These are phyloP conservation scores for Numenius arquata DNA, from an alignment of 2,113 vertebrate genomes.

Conservation along the genomic window DNA sequence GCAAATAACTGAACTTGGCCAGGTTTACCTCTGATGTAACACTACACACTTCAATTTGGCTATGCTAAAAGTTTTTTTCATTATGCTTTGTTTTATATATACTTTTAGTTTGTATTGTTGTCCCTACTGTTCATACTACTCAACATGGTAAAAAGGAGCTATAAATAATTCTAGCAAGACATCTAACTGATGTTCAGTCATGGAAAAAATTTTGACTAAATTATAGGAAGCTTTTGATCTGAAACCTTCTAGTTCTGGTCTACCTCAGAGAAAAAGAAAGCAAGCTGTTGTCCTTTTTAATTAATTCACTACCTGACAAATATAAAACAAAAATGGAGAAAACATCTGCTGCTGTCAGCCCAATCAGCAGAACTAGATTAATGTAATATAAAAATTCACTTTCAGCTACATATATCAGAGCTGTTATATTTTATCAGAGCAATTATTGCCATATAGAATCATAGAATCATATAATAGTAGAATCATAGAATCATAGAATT, in stretches of 20 bases:
- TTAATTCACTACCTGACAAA: not conserved
- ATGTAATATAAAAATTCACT: not conserved
- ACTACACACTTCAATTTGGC: not conserved
- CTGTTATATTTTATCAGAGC: not conserved
- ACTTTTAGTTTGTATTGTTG: not conserved
- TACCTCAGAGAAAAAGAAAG: not conserved
- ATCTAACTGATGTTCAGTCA: not conserved
- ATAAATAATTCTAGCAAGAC: not conserved
- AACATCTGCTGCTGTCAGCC: not conserved
- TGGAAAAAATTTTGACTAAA: not conserved
- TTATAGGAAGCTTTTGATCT: not conserved
- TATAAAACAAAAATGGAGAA: not conserved
- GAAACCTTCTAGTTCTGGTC: not conserved
- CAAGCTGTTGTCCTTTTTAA: not conserved
- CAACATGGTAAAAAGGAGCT: not conserved
- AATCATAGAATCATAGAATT: not conserved
- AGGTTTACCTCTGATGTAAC: not conserved
- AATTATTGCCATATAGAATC: not conserved
- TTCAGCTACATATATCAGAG: not conserved
- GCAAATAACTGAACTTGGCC: not conserved
- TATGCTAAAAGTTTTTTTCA: not conserved
- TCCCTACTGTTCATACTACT: not conserved
- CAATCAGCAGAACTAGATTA: not conserved
- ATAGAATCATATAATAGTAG: not conserved
- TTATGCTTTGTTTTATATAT: not conserved